Percentiles rank a stretch among this genome's conserved stretches.
phyloP scores from a whole-genome alignment of 2,113 vertebrate species.

The Thomomys bottae region DNA sequence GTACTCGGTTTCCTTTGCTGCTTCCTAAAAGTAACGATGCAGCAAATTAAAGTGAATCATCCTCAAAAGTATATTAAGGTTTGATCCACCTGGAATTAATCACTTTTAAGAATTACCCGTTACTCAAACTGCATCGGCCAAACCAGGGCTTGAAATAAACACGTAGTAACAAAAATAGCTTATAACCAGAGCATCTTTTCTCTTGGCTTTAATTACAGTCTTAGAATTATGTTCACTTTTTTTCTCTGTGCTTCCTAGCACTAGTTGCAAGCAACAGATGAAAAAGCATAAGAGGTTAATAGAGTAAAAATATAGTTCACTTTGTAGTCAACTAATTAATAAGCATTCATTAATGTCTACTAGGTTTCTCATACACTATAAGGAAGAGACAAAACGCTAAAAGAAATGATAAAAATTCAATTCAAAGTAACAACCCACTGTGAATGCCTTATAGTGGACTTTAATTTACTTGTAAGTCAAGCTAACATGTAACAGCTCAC shows the following conservation, averaged over 20 bases:
- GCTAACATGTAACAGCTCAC: background rate
- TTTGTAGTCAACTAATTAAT: background rate
- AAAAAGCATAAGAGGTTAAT: background rate
- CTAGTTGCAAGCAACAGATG: background rate
- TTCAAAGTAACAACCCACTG: background rate
- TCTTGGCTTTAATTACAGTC: conserved; percentile 8
- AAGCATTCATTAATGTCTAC: background rate
- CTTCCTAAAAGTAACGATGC: conserved; percentile 60
- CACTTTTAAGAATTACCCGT: conserved; percentile 78
- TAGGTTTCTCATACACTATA: background rate
- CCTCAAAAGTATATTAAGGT: conserved; percentile 62
- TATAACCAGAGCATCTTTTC: background rate
- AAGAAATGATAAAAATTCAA: background rate
- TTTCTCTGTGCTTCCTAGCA: background rate
- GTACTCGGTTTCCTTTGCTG: conserved; percentile 53
- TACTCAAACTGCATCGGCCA: conserved; percentile 69
- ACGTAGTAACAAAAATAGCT: conserved; percentile 50
- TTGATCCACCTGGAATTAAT: conserved; percentile 71
- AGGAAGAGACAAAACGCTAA: background rate
- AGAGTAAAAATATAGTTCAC: conserved; percentile 23
- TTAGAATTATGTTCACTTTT: background rate
- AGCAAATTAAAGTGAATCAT: conserved; percentile 73
- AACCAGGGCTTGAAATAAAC: conserved; percentile 29
- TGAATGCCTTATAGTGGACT: background rate
- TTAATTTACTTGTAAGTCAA: conserved; percentile 15